A percentile compares a stretch with the other conserved stretches of the same genome.
phyloP scores from a whole-genome alignment of 2,113 vertebrate species.

The Eudorcas thomsonii region DNA sequence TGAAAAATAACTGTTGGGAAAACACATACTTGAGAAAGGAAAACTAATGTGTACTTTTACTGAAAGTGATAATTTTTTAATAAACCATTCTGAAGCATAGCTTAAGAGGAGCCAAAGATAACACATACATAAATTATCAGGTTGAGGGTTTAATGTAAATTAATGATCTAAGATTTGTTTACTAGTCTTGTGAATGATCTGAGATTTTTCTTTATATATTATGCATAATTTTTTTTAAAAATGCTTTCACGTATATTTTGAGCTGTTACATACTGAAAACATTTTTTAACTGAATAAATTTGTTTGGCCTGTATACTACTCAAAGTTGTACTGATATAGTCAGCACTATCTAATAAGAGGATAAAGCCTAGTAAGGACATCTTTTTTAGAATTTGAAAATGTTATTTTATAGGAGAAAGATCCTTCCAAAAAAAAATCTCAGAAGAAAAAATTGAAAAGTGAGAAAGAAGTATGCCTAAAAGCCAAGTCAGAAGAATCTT shows the following conservation, averaged over 20 bases:
- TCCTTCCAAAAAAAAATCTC: constrained; percentile 53
- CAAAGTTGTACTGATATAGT: constrained; percentile 6
- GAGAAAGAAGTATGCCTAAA: constrained; percentile 45
- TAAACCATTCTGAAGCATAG: background rate
- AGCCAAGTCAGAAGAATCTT: constrained; percentile 44
- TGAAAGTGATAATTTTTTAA: background rate
- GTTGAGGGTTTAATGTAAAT: background rate
- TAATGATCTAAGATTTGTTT: background rate
- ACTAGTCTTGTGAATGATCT: background rate
- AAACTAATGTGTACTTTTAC: background rate
- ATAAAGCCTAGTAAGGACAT: background rate
- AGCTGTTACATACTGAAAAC: background rate
- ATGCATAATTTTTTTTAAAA: background rate
- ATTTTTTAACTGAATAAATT: background rate
- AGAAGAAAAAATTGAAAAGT: constrained; percentile 46
- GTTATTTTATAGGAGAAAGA: constrained; percentile 76
- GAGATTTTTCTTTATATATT: constrained; percentile 10
- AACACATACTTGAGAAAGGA: background rate
- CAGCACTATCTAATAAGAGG: background rate
- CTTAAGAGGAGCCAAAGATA: constrained; percentile 25
- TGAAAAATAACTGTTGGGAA: background rate
- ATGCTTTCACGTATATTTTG: background rate
- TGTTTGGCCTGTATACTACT: background rate
- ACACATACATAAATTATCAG: background rate
- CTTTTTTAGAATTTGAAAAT: constrained; percentile 62